Evolutionary conservation across 92 coral and sea anemone species (phyloP), one percentile per base, ranked within the genome.

Genomic region (Umimayanthus kanabou): DNA sequence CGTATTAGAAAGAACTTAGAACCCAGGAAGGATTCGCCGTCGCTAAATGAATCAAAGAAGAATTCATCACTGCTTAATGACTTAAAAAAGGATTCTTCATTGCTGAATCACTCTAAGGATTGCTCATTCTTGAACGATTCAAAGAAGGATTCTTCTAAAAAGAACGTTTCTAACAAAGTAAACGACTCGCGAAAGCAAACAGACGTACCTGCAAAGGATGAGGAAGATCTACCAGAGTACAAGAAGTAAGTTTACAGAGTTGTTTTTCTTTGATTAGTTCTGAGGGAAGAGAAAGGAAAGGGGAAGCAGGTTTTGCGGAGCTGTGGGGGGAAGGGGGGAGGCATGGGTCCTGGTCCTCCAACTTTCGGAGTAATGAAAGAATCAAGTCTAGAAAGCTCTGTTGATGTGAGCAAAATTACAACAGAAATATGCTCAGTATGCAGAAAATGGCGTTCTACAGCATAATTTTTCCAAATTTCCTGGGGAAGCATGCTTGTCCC

Each of bases 141-240:
- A 15, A 40, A 66, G 61, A 80, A 80, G 71, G 49, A 80, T 16
- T 55, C 84, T 57, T 55, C 70, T 80, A 83, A 45, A 50, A 83
- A 45, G 43, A 29, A 26, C 25, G 22, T 70, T 45, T 83, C 76
- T 45, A 28, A 50, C 10, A 83, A 47, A 49, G 53, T 69, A 30
- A 47, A 45, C 15, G 77, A 50, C 33, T 43, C 77, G 22, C 71
- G n/a, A 13, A 40, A 82, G 58, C 86, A 40, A 15, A 10, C 58
- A 6, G 43, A 70, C 13, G 25, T 10, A 22, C 2, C 78, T 83
- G 14, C 77, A 50, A 50, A 13, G 2, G 77, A 23, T 10, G 78
- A 75, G 10, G 79, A 83, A 28, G 58, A 28, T 47, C 25, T 45
- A 18, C 87, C 88, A 50, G 92, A 90, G 77, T 90, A 87, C 66